These are phyloP conservation scores for Graptemys geographica DNA, from an alignment of 2,797 vertebrate species.

Conservation along the genomic window DNA sequence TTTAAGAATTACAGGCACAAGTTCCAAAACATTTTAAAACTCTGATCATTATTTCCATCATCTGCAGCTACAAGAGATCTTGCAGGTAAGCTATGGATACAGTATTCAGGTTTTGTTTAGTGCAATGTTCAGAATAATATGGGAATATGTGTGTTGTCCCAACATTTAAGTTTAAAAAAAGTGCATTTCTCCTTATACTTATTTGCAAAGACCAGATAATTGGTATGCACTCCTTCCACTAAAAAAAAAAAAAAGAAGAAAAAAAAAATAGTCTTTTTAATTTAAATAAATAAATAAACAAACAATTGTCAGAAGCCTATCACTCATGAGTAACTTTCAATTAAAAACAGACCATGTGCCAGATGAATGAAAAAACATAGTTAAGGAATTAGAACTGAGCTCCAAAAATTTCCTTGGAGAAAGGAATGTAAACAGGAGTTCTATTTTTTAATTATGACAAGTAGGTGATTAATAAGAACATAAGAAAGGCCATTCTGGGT, in stretches of 20 bases:
- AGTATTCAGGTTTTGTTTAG: neutral
- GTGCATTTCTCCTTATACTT: neutral
- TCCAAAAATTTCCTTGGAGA: neutral
- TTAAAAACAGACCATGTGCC: neutral
- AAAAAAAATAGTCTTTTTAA: neutral
- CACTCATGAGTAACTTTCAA: neutral
- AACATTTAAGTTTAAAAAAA: neutral
- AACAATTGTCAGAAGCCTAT: conserved; percentile 23
- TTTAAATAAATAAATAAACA: neutral
- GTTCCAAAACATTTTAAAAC: neutral
- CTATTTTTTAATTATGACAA: neutral
- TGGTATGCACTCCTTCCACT: neutral
- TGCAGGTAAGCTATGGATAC: neutral
- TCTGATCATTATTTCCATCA: neutral
- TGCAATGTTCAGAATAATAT: neutral
- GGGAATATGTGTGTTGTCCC: neutral
- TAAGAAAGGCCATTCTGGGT: too few species aligned
- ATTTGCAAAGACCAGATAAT: neutral
- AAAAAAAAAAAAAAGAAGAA: neutral
- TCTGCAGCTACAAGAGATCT: neutral
- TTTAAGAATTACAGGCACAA: neutral
- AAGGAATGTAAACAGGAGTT: neutral
- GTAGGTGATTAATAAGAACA: neutral
- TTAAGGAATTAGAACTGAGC: neutral
- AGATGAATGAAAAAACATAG: neutral